Evolutionary conservation across 2,113 vertebrate species (phyloP), one percentile per base, ranked within the genome.

Genomic region (Leptobrachium leishanense): DNA sequence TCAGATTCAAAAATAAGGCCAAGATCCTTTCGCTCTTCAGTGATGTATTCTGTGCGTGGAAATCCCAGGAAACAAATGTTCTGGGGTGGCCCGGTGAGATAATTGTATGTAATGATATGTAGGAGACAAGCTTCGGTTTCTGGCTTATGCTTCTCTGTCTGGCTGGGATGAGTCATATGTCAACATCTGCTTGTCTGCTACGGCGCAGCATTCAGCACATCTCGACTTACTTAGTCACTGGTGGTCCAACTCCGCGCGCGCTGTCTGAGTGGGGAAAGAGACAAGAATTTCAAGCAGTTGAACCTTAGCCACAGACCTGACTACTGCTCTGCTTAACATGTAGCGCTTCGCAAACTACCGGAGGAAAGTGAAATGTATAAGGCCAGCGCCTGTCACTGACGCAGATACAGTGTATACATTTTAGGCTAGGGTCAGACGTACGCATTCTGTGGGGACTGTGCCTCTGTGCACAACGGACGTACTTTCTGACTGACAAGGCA

Each of bases 101-200:
- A 81, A 81, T 81, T 68, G 72, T 50, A 81, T 74, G 78, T 81
- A 81, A 81, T 81, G 46, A 74, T 68, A 74, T 68, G 78, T 74
- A 74, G 71, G 71, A 81, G 78, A 81, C 20, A 70, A 44, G 73
- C 41, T 62, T 55, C 68, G 72, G 64, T 74, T 68, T 74, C 50
- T 79, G 77, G 69, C 77, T 79, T 44, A 9, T 12, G 69, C 70
- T 73, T 59, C 62, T 66, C 44, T 13, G 77, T 81, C 72, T 81
- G 78, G 62, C 78, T 74, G 71, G 71, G 71, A 81, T 81, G 78
- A 81, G 78, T 81, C 78, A 81, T 80, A 80, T 81, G 78, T 74
- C 78, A 81, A 74, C 78, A 81, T 81, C 78, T 81, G 78, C 71
- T 68, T 81, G 78, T 68, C 55, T 64, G 63, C 63, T 79, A 39